Conservation (phyloP, 1,140 invertebrate species). For the Drosophila sturtevanti region DNA sequence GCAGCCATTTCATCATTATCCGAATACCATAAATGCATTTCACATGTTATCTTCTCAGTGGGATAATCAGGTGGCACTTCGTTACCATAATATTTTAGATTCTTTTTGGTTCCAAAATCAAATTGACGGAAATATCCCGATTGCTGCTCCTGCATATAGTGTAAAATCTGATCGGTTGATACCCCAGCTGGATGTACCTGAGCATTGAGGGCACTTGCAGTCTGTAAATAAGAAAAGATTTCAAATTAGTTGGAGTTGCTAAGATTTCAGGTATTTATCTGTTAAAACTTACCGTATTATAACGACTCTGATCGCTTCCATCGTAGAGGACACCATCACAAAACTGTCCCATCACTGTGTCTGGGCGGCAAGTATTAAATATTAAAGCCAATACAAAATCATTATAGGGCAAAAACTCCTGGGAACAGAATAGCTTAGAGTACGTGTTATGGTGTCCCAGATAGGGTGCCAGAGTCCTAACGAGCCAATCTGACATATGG, state of each 20-base stretch:
- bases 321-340: constrained; percentile 22
- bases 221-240: constrained; percentile 83
- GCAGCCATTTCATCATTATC: constrained; percentile 84
- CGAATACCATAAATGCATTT: constrained; percentile 87
- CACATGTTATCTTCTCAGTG: constrained; percentile 55
- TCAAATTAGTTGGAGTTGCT: constrained; percentile 80
- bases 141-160: constrained; percentile 85
- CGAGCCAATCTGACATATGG: background rate
- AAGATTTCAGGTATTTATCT: background rate
- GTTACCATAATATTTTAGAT: constrained; percentile 79
- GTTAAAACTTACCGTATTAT: background rate
- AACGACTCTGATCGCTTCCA: background rate
- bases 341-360: constrained; percentile 50
- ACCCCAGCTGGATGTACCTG: constrained; percentile 88
- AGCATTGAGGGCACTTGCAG: constrained; percentile 84
- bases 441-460: constrained; percentile 69
- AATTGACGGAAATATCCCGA: constrained; percentile 78
- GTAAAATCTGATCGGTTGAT: constrained; percentile 88
- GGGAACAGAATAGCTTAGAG: constrained; percentile 20
- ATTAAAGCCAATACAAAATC: constrained; percentile 47
- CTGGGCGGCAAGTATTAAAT: constrained; percentile 83
- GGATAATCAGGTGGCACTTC: constrained; percentile 85
- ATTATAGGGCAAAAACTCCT: constrained; percentile 49
- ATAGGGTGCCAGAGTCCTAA: background rate
- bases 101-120: constrained; percentile 76